A percentile compares a stretch with the other conserved stretches of the same genome.
Evolutionary conservation across 1,140 invertebrate species (phyloP).

Genomic region (Teleogryllus occipitalis): DNA sequence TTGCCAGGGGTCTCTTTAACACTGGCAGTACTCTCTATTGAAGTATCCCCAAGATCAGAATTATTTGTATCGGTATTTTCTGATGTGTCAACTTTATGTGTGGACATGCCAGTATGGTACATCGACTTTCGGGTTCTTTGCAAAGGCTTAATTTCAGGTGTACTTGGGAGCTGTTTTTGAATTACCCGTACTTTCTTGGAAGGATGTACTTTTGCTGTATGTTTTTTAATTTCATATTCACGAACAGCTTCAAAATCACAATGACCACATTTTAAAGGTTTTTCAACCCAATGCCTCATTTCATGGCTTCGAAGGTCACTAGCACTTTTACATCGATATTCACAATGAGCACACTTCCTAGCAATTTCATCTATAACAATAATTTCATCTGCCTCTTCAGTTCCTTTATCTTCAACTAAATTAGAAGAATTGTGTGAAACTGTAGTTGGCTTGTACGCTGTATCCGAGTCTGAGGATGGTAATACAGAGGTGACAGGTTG

Average conservation of each 20-base stretch:
- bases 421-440: too few relatives aligned
- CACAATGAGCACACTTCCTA: conserved; percentile 17
- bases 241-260: conserved; percentile 18
- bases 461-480: too few relatives aligned
- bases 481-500: too few relatives aligned
- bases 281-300: conserved; percentile 21
- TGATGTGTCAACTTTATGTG: neutral
- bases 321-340: conserved; percentile 3
- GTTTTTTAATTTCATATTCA: conserved; percentile 20
- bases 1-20: neutral
- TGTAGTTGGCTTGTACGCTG: too few relatives aligned
- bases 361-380: neutral
- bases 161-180: conserved; percentile 11
- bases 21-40: too few relatives aligned
- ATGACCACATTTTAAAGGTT: conserved; percentile 20
- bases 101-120: neutral
- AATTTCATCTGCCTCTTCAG: neutral
- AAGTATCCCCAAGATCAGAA: neutral
- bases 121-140: neutral
- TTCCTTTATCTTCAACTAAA: neutral
- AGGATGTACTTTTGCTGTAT: conserved; percentile 17
- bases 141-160: conserved; percentile 15
- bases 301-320: conserved; percentile 17
- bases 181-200: conserved; percentile 4
- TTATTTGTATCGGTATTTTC: neutral